Base-by-base conservation (phyloP, 2,113 vertebrate species). In the Plotosus lineatus region DNA sequence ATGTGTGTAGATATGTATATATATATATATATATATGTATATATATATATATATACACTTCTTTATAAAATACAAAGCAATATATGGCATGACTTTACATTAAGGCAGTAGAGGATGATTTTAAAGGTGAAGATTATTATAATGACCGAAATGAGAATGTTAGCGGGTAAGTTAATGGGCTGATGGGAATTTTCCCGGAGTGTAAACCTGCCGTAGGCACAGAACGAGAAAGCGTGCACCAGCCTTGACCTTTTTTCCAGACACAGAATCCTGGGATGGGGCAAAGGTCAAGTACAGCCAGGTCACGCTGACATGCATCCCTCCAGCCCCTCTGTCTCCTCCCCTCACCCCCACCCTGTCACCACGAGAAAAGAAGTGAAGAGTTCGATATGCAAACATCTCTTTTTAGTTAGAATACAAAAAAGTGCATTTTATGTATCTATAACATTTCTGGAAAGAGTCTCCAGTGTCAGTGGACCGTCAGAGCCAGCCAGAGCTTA, bases 281-380 rank as follows among this genome's bases (percentile, higher is more conserved):
- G 89, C 90, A 85, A 63, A 83, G 91, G 89, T 92, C 87, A 89
- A 46, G 87, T 89, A 88, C 88, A 86, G 88, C 89, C 86, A 82
- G 85, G 84, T 84, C 88, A 79, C n/a, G 84, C 84, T 87, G 90
- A 88, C 33, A 9, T 2, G 15, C 11, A 3, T 21, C 55, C 26
- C 26, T 26, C 56, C 56, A 31, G 4, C 55, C 9, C 1, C 55
- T 28, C 12, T 2, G 6, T 0, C 87, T 88, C 86, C 81, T 85
- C 79, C 83, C 88, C 88, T 86, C 86, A 88, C 89, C n/a, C n/a
- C n/a, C n/a, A n/a, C n/a, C n/a, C n/a, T n/a, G n/a, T n/a, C n/a
- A n/a, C n/a, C n/a, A n/a, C n/a, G n/a, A n/a, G n/a, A 88, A 90
- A 91, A 85, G 87, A 78, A 84, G 79, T 85, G 68, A 87, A 90